Evolutionary conservation across 2,797 vertebrate species (phyloP).

Genomic region (Varecia variegata): DNA sequence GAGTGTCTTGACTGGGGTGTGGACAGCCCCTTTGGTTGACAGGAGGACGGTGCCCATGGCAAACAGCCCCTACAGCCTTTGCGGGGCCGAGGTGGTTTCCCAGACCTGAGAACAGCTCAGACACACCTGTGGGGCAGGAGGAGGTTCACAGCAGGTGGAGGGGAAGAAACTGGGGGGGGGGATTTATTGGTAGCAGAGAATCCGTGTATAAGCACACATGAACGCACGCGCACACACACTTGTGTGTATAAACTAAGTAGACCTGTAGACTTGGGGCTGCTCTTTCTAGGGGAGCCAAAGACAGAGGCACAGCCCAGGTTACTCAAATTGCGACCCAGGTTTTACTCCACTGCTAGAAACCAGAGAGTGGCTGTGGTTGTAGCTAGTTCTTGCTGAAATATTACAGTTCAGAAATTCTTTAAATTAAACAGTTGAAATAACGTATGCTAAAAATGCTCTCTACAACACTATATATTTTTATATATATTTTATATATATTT

Average conservation of each 20-base stretch:
- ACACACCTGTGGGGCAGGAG: background rate
- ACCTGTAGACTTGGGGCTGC: background rate
- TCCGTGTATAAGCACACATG: background rate
- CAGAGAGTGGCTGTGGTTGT: background rate
- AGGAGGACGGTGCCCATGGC: background rate
- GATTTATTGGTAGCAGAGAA: background rate
- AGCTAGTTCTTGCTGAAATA: background rate
- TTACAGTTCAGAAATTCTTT: background rate
- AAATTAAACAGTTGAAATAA: constrained; percentile 23
- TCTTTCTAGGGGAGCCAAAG: background rate
- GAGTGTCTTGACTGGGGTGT: accelerated
- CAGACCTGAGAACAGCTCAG: background rate
- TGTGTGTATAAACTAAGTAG: background rate
- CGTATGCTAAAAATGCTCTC: background rate
- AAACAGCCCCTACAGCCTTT: background rate
- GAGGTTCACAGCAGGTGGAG: background rate
- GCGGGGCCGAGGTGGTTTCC: background rate
- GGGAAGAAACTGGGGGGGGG: background rate
- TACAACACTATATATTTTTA: background rate
- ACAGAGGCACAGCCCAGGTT: background rate
- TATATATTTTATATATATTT: no score
- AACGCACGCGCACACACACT: accelerated
- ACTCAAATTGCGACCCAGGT: background rate
- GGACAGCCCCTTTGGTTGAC: background rate
- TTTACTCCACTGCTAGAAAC: background rate